A percentile compares a stretch with the other conserved stretches of the same genome.
Conservation (phyloP, 1,140 invertebrate species). For the Lasioglossum albipes region DNA sequence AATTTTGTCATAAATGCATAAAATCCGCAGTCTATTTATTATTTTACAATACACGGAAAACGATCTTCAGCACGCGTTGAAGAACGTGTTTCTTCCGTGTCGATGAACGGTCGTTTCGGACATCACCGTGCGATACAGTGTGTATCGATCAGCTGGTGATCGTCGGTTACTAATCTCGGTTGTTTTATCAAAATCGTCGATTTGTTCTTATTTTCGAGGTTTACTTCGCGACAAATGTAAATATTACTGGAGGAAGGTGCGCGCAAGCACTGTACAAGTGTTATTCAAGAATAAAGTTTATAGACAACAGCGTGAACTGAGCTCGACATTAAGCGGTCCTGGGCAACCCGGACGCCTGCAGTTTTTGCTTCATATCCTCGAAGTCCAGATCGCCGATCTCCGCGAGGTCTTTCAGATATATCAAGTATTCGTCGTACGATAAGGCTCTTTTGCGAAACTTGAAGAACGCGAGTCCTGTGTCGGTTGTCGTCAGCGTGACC, state of each 20-base stretch:
- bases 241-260: not conserved
- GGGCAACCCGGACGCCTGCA: conserved; percentile 61
- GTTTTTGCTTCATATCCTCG: conserved; percentile 58
- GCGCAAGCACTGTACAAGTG: conserved; percentile 2
- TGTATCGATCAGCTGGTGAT: conserved; percentile 5
- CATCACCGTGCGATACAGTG: not conserved
- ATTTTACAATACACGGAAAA: not conserved
- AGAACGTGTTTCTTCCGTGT: not conserved
- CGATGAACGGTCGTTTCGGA: not conserved
- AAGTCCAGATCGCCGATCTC: conserved; percentile 54
- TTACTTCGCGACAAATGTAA: not conserved
- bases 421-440: conserved; percentile 62
- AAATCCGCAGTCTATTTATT: not conserved
- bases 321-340: conserved; percentile 2
- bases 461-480: conserved; percentile 83
- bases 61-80: not conserved
- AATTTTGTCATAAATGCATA: too few relatives aligned
- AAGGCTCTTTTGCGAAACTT: conserved; percentile 81
- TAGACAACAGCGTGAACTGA: conserved; percentile 46
- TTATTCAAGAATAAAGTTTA: conserved; percentile 60
- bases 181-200: not conserved
- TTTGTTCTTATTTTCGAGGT: not conserved
- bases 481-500: conserved; percentile 82
- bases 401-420: conserved; percentile 61
- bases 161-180: not conserved